These are phyloP conservation scores for Perizoma flavofasciatum DNA, from an alignment of 2,888 invertebrate genomes.

Conservation along the genomic window DNA sequence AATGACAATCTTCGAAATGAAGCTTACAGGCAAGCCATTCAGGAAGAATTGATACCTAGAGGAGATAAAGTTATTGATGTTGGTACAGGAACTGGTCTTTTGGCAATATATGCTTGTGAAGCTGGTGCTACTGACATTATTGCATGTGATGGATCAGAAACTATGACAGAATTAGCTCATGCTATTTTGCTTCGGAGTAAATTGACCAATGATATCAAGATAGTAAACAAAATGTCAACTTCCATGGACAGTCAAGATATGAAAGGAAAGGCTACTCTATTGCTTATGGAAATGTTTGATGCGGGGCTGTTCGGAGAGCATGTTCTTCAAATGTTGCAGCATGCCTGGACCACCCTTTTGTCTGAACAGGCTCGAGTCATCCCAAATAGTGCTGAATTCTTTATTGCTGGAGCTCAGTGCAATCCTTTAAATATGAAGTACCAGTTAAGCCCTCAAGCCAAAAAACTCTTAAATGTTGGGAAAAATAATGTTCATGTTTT, in stretches of 20 bases:
- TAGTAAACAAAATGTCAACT: constrained; percentile 85
- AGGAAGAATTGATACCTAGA: constrained; percentile 71
- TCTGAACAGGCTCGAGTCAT: constrained; percentile 78
- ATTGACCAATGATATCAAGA: constrained; percentile 70
- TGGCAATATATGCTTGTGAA: constrained; percentile 87
- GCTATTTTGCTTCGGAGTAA: constrained; percentile 74
- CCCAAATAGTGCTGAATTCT: constrained; percentile 86
- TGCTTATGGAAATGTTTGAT: constrained; percentile 92
- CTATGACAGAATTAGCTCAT: constrained; percentile 85
- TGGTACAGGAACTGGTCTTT: constrained; percentile 90
- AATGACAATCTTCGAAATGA: constrained; percentile 89
- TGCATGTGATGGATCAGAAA: constrained; percentile 87
- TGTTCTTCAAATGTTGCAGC: constrained; percentile 85
- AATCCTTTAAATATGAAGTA: constrained; percentile 75
- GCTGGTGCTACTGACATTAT: constrained; percentile 81
- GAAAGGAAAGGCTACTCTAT: constrained; percentile 82
- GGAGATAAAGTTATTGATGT: constrained; percentile 86
- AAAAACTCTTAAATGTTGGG: constrained; percentile 57
- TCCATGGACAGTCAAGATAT: constrained; percentile 79
- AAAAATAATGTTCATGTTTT: constrained; percentile 37
- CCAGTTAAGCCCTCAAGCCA: constrained; percentile 58
- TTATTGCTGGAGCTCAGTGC: constrained; percentile 85
- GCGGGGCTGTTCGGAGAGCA: constrained; percentile 91
- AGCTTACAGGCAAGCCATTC: constrained; percentile 86
- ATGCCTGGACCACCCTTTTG: constrained; percentile 87